Conservation (phyloP, 2,888 invertebrate genomes). For the Eupeodes latifasciatus region DNA sequence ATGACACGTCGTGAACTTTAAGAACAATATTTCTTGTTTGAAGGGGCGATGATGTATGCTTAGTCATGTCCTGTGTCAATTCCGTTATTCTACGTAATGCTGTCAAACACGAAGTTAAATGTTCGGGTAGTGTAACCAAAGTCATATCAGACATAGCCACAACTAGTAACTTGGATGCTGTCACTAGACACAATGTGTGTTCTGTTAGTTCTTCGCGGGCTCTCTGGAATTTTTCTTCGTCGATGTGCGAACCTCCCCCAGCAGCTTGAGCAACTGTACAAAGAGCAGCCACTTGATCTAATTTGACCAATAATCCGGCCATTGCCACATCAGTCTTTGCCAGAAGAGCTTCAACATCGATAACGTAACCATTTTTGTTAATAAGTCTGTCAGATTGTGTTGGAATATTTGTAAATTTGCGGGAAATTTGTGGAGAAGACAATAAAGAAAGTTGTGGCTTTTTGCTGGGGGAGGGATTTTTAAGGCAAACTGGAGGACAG, state of each 20-base stretch:
- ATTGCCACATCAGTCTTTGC: slow-evolving; percentile 89
- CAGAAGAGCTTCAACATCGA: slow-evolving; percentile 87
- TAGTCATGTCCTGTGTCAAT: slow-evolving; percentile 90
- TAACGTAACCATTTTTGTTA: slow-evolving; percentile 86
- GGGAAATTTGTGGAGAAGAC: slow-evolving; percentile 86
- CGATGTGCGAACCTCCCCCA: slow-evolving; percentile 90
- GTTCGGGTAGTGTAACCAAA: slow-evolving; percentile 87
- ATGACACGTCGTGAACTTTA: slow-evolving; percentile 92
- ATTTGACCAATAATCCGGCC: slow-evolving; percentile 87
- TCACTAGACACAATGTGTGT: slow-evolving; percentile 92
- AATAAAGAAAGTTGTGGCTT: slow-evolving; percentile 82
- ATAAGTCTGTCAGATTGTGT: slow-evolving; percentile 79
- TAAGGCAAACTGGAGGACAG: slow-evolving; percentile 78
- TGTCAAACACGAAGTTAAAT: slow-evolving; percentile 90
- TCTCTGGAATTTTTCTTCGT: slow-evolving; percentile 91
- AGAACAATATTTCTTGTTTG: slow-evolving; percentile 92
- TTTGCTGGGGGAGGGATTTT: slow-evolving; percentile 77
- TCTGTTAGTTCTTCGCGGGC: slow-evolving; percentile 91
- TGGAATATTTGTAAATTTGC: slow-evolving; percentile 80
- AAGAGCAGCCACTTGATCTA: slow-evolving; percentile 89
- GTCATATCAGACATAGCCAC: slow-evolving; percentile 91
- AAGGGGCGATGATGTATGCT: slow-evolving; percentile 90
- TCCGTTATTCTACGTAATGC: slow-evolving; percentile 90
- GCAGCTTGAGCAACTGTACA: slow-evolving; percentile 90
- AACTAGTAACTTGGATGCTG: slow-evolving; percentile 92